Evolutionary conservation across 2,797 vertebrate genomes (phyloP).

Genomic region (Chromis chromis): DNA sequence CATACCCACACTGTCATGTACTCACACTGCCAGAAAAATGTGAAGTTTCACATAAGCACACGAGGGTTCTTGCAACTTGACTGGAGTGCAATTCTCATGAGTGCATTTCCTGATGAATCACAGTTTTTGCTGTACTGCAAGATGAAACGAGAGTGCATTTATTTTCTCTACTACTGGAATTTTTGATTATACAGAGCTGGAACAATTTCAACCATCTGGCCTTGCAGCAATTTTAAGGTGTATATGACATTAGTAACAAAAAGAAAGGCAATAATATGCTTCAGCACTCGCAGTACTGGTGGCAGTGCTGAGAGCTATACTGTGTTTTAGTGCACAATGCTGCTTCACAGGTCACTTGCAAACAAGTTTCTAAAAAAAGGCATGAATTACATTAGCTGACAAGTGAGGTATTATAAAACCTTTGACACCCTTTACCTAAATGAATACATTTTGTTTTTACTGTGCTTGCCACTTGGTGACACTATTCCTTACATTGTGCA

Average conservation of each 20-base stretch:
- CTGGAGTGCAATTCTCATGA: constrained; percentile 18
- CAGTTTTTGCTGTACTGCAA: constrained; percentile 17
- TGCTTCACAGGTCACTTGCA: constrained; percentile 4
- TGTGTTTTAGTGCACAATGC: not conserved
- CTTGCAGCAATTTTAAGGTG: constrained; percentile 27
- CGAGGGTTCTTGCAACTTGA: constrained; percentile 13
- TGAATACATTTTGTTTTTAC: not conserved
- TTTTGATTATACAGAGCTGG: constrained; percentile 11
- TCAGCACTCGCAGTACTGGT: not conserved
- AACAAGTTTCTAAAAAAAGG: constrained; percentile 1
- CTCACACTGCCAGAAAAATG: constrained; percentile 21
- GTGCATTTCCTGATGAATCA: constrained; percentile 28
- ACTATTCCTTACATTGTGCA: not conserved
- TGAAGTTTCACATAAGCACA: constrained; percentile 14
- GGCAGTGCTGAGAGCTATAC: not conserved
- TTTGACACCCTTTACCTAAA: not conserved
- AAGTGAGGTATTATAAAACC: not conserved
- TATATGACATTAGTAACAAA: not conserved
- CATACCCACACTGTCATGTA: constrained; percentile 11
- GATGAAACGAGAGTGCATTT: constrained; percentile 1
- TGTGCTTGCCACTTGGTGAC: not conserved
- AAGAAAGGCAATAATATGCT: constrained; percentile 4
- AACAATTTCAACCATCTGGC: constrained; percentile 31
- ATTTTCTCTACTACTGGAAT: not conserved
- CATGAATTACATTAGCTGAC: not conserved